Evolutionary conservation across 2,888 invertebrate genomes (phyloP).

Genomic region (Amphiduros pacificus): DNA sequence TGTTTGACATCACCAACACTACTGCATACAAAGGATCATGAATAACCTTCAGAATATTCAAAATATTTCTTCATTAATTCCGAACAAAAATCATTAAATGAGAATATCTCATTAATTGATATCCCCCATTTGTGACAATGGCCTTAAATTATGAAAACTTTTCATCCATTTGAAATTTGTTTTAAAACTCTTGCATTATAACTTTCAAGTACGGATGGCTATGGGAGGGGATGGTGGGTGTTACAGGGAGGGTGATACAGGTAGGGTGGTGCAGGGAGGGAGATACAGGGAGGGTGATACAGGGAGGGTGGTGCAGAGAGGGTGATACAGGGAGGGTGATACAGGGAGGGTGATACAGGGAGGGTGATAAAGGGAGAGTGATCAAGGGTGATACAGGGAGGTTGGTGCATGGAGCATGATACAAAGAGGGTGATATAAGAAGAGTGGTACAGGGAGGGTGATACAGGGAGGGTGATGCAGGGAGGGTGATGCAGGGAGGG

Average conservation of each 20-base stretch:
- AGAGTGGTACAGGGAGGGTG: background rate
- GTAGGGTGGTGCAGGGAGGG: background rate
- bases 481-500: background rate
- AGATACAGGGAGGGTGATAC: background rate
- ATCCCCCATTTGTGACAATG: too few relatives aligned
- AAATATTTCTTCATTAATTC: too few relatives aligned
- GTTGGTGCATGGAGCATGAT: background rate
- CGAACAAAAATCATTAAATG: too few relatives aligned
- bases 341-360: background rate
- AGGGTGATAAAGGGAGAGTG: background rate
- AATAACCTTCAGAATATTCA: too few relatives aligned
- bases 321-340: background rate
- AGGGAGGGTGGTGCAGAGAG: background rate
- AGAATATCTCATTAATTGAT: too few relatives aligned
- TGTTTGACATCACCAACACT: too few relatives aligned
- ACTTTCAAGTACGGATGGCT: too few relatives aligned
- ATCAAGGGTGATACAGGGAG: background rate
- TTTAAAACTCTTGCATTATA: too few relatives aligned
- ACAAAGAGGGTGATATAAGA: background rate
- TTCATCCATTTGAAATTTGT: too few relatives aligned
- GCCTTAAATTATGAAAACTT: too few relatives aligned
- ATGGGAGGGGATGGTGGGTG: too few relatives aligned
- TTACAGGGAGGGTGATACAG: background rate
- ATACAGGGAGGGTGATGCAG: background rate
- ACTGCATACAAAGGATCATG: too few relatives aligned